phyloP scores from a whole-genome alignment of 2,888 invertebrate genomes.

The Melinopterus prodromus region DNA sequence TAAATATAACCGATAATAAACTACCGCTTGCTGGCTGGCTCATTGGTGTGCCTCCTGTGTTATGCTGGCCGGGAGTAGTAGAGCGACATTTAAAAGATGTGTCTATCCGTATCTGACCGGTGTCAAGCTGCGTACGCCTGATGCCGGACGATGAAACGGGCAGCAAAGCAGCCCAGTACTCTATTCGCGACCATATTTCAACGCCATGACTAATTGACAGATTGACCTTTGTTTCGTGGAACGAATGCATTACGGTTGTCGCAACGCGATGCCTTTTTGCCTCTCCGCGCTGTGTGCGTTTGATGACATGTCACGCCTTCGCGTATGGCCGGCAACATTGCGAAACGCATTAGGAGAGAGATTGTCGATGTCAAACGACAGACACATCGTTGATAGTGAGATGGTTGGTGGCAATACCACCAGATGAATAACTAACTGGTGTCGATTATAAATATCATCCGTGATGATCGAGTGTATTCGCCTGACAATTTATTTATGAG shows the following conservation, averaged over 20 bases:
- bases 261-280: background rate
- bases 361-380: too few species aligned
- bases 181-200: constrained; percentile 32
- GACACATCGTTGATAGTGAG: too few species aligned
- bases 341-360: too few species aligned
- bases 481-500: too few species aligned
- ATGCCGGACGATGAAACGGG: background rate
- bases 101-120: background rate
- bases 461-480: too few species aligned
- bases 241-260: constrained; percentile 19
- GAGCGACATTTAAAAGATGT: background rate
- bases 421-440: too few species aligned
- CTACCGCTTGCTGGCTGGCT: background rate
- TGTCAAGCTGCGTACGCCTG: constrained; percentile 1
- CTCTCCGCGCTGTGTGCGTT: background rate
- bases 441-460: too few species aligned
- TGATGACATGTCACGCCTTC: too few species aligned
- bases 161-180: constrained; percentile 6
- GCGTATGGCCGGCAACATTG: too few species aligned
- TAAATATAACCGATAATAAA: background rate
- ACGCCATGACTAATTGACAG: constrained; percentile 34
- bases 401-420: too few species aligned
- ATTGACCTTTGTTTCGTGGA: constrained; percentile 36
- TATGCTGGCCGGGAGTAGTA: too few species aligned
- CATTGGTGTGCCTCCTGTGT: too few species aligned